Evolutionary conservation across 2,888 invertebrate genomes (phyloP).

Genomic region (Halictus ligatus): DNA sequence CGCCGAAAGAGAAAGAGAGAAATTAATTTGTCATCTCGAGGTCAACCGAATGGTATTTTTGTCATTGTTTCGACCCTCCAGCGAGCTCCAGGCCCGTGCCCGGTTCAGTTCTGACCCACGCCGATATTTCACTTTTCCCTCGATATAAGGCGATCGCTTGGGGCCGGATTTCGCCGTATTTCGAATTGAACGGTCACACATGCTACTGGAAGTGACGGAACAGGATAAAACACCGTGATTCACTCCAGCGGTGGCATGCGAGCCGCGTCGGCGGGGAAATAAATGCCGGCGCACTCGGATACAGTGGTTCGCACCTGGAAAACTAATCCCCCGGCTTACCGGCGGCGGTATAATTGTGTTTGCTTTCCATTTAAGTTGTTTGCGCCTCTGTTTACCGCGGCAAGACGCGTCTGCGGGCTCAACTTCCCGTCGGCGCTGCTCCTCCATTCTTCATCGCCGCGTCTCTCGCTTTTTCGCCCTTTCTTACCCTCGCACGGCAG

Average conservation of each 20-base stretch:
- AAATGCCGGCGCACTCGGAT: constrained; percentile 46
- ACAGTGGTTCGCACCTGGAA: constrained; percentile 66
- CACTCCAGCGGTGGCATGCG: not conserved
- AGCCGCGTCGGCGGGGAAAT: constrained; percentile 28
- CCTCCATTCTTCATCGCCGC: constrained; percentile 25
- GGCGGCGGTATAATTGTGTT: constrained; percentile 78
- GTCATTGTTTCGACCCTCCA: no score
- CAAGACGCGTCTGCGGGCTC: constrained; percentile 64
- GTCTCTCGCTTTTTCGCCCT: constrained; percentile 28
- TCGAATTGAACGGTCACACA: not conserved
- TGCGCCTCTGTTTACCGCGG: constrained; percentile 77
- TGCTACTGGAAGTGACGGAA: not conserved
- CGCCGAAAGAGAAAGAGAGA: no score
- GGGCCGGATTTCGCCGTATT: no score
- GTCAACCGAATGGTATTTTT: no score
- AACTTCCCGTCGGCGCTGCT: constrained; percentile 45
- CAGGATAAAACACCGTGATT: not conserved
- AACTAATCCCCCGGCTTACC: constrained; percentile 67
- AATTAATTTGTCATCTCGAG: no score
- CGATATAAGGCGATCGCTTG: no score
- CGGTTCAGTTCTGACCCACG: no score
- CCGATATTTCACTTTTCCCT: no score
- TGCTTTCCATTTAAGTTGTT: constrained; percentile 82
- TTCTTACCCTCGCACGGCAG: constrained; percentile 7
- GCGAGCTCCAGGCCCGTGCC: no score